phyloP scores from a whole-genome alignment of 2,113 vertebrate species.

The Bucco capensis region DNA sequence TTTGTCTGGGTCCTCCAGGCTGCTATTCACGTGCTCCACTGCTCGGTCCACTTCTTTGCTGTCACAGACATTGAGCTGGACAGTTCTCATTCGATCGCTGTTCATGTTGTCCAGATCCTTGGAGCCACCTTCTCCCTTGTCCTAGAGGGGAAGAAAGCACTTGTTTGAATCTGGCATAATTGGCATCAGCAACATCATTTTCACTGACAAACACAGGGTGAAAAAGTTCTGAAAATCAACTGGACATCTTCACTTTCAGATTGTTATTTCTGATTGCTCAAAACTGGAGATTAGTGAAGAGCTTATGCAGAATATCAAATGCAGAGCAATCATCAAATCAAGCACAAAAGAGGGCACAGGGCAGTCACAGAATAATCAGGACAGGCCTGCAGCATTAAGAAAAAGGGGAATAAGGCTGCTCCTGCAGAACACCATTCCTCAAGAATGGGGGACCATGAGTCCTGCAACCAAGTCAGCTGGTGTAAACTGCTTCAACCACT shows the following conservation, averaged over 20 bases:
- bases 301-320: background rate
- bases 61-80: constrained; percentile 78
- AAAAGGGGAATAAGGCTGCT: background rate
- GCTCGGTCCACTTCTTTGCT: constrained; percentile 70
- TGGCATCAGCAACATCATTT: background rate
- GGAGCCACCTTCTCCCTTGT: constrained; percentile 72
- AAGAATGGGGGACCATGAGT: background rate
- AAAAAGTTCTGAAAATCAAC: background rate
- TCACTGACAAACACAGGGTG: background rate
- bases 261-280: background rate
- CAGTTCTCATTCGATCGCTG: constrained; percentile 71
- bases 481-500: background rate
- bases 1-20: constrained; percentile 70
- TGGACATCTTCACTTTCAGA: background rate
- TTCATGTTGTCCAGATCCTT: constrained; percentile 76
- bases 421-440: background rate
- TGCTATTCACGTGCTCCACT: constrained; percentile 49
- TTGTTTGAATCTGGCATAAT: background rate
- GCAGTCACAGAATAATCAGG: background rate
- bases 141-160: constrained; percentile 22
- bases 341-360: background rate
- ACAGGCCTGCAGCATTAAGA: background rate
- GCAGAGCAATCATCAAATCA: background rate
- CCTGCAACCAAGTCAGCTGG: background rate
- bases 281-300: background rate